phyloP scores from a whole-genome alignment of 2,797 vertebrate genomes.

The Tapera naevia region DNA sequence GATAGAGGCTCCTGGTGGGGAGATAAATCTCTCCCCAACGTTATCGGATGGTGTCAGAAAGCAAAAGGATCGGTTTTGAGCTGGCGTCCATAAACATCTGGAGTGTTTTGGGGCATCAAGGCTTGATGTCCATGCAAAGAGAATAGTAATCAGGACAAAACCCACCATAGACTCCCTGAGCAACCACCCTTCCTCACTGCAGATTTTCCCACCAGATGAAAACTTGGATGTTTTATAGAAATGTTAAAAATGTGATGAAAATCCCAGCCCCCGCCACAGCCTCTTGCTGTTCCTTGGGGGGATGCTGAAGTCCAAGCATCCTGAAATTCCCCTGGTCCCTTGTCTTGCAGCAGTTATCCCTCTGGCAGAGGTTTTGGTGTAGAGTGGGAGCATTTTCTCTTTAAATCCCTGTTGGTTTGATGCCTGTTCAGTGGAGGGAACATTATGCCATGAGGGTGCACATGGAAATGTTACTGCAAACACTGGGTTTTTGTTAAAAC shows the following conservation, averaged over 20 bases:
- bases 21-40: not conserved
- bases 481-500: not conserved
- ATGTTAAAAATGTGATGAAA: slow-evolving; percentile 36
- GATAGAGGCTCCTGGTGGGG: not conserved
- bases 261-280: slow-evolving; percentile 24
- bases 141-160: not conserved
- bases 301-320: not conserved
- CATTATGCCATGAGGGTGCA: not conserved
- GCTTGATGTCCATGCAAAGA: not conserved
- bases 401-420: not conserved
- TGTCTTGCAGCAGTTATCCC: not conserved
- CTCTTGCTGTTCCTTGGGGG: not conserved
- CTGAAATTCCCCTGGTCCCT: not conserved
- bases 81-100: fast-evolving
- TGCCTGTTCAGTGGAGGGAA: fast-evolving
- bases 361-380: not conserved
- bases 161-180: not conserved
- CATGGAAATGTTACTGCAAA: not conserved
- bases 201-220: slow-evolving; percentile 49
- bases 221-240: not conserved
- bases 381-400: not conserved
- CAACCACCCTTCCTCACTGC: not conserved
- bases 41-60: not conserved
- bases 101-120: not conserved
- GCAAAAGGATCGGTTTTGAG: not conserved